Conservation (phyloP, 2,113 vertebrate species). For the rat (Rattus norvegicus) region GRCr8 NC_086026.1:33050001-33050500, state of each 20-base stretch:
- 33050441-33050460: not conserved
- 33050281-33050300: not conserved
- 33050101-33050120: not conserved
- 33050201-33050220: not conserved
- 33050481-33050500: not conserved
- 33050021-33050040: not conserved
- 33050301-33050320: not conserved
- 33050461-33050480: not conserved
- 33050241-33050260: not conserved
- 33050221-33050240: not conserved
- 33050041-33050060: too few relatives aligned
- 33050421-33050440: not conserved
- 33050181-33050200: not conserved
- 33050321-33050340: not conserved
- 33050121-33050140: not conserved
- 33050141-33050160: not conserved
- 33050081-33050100: not conserved
- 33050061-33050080: not conserved
- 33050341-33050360: not conserved
- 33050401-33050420: not conserved
- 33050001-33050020: not conserved
- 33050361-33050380: not conserved
- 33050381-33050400: not conserved
- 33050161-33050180: not conserved
- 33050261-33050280: not conserved